Percentiles rank a stretch among this genome's conserved stretches.
Conservation (phyloP, 2,888 invertebrate genomes). For the Acleris literana region DNA sequence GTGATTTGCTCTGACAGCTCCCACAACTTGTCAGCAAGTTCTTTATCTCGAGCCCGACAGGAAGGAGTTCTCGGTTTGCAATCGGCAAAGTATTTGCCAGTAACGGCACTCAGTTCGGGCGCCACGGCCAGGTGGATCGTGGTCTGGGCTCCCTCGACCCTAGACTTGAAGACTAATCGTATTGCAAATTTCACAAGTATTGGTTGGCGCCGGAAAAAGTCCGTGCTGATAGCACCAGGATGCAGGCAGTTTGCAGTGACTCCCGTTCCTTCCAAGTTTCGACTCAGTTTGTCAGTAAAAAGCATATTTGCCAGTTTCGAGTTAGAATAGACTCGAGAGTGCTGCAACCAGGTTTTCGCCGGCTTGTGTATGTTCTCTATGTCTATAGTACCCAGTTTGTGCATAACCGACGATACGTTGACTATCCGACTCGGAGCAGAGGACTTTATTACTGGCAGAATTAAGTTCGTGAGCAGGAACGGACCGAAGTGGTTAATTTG, state of each 20-base stretch:
- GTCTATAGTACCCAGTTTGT: constrained; percentile 86
- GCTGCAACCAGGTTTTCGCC: constrained; percentile 72
- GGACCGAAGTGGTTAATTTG: constrained; percentile 96
- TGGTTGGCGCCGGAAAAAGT: constrained; percentile 88
- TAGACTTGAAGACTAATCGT: constrained; percentile 85
- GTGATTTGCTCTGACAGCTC: constrained; percentile 83
- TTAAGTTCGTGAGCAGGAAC: constrained; percentile 92
- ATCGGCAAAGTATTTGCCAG: constrained; percentile 90
- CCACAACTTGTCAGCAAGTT: constrained; percentile 90
- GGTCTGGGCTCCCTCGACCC: constrained; percentile 90
- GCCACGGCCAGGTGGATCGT: constrained; percentile 87
- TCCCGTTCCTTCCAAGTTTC: constrained; percentile 83
- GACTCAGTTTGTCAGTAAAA: constrained; percentile 86
- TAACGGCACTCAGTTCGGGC: constrained; percentile 85
- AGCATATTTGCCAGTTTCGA: constrained; percentile 91
- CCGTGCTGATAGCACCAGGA: constrained; percentile 91
- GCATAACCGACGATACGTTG: constrained; percentile 89
- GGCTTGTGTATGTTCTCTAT: constrained; percentile 87
- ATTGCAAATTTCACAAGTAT: constrained; percentile 83
- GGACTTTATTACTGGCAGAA: constrained; percentile 88
- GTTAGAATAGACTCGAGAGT: constrained; percentile 83
- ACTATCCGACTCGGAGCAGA: constrained; percentile 89
- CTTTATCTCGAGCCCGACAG: constrained; percentile 83
- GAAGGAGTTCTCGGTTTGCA: constrained; percentile 84
- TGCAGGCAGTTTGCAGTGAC: constrained; percentile 91